A percentile compares a stretch with the other conserved stretches of the same genome.
Conservation (phyloP, 30 jellyfish, hydroid and myxozoan species). For the Aurelia aurita region DNA sequence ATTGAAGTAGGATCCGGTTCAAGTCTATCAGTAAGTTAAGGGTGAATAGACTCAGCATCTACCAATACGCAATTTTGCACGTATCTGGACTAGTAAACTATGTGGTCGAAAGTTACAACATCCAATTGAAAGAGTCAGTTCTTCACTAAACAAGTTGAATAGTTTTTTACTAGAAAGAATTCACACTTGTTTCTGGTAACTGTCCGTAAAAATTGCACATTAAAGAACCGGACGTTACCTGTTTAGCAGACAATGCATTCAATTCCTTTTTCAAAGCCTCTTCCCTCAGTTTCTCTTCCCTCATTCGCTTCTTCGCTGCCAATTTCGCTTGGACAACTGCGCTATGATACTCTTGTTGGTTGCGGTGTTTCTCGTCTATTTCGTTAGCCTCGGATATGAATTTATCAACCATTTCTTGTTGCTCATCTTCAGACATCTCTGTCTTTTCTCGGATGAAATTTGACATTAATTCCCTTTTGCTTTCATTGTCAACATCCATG, state of each 20-base stretch:
- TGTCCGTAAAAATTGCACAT: too few species aligned
- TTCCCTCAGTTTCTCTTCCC: conserved; percentile 80
- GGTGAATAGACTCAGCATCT: too few species aligned
- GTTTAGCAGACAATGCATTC: conserved; percentile 54
- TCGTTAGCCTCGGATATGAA: conserved; percentile 66
- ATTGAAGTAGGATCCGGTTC: too few species aligned
- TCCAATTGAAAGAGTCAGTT: too few species aligned
- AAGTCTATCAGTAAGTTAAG: too few species aligned
- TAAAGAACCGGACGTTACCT: conserved; percentile 27
- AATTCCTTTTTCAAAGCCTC: conserved; percentile 85
- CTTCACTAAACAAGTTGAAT: too few species aligned
- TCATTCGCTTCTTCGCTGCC: conserved; percentile 84
- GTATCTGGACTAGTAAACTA: too few species aligned
- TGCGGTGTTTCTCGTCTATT: conserved; percentile 63
- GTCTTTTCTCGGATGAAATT: conserved; percentile 34
- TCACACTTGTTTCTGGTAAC: too few species aligned
- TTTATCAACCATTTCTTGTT: conserved; percentile 54
- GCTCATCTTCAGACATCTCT: conserved; percentile 80
- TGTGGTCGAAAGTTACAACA: too few species aligned
- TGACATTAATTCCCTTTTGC: conserved; percentile 24
- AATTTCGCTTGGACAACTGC: conserved; percentile 88
- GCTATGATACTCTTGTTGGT: conserved; percentile 69
- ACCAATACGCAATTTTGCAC: too few species aligned
- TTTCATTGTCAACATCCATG: conserved; percentile 45
- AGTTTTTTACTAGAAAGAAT: too few species aligned